phyloP scores from a whole-genome alignment of 1,140 invertebrate species.

The Charaxes varanes region DNA sequence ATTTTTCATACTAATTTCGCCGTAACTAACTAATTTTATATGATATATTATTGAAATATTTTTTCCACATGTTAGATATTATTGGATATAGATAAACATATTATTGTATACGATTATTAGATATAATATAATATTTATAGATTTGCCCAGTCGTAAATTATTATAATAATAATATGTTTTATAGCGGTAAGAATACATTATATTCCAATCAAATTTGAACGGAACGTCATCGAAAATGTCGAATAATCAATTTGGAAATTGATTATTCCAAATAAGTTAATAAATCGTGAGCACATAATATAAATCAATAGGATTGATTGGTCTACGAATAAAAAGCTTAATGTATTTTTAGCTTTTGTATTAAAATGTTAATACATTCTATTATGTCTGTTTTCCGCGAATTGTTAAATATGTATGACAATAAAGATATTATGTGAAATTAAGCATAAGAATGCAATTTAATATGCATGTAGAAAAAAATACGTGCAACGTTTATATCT shows the following conservation, averaged over 20 bases:
- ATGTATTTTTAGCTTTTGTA: not conserved
- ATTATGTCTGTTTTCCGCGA: not conserved
- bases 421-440: not conserved
- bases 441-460: not conserved
- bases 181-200: too few relatives aligned
- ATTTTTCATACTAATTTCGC: too few relatives aligned
- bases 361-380: slow-evolving; percentile 1
- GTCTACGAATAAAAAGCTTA: not conserved
- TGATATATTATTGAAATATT: too few relatives aligned
- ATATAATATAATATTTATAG: too few relatives aligned
- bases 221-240: not conserved
- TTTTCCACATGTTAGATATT: too few relatives aligned
- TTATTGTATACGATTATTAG: too few relatives aligned
- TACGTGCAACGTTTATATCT: too few relatives aligned
- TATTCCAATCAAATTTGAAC: slow-evolving; percentile 1
- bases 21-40: too few relatives aligned
- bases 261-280: not conserved
- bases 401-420: not conserved
- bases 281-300: not conserved
- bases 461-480: not conserved
- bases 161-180: too few relatives aligned
- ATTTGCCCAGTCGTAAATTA: too few relatives aligned
- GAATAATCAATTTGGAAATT: slow-evolving; percentile 1
- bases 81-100: too few relatives aligned
- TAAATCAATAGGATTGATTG: not conserved